Conservation (phyloP, 2,113 vertebrate genomes). For the Syngnathus typhle region DNA sequence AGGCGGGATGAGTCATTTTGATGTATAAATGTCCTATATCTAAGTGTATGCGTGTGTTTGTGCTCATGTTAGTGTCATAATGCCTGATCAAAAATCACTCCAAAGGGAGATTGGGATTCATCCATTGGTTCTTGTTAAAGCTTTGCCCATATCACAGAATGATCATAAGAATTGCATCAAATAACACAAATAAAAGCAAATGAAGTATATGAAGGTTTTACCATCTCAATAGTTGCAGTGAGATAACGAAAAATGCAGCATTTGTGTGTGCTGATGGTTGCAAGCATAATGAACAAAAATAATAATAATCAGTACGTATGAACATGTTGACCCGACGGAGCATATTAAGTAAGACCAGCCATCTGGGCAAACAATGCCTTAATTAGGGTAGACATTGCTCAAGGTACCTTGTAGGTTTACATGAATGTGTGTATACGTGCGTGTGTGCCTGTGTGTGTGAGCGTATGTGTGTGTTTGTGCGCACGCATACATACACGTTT, state of each 20-base stretch:
- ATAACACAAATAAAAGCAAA: neutral
- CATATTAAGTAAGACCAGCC: conserved; percentile 26
- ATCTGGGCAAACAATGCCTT: conserved; percentile 44
- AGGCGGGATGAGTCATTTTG: conserved; percentile 38
- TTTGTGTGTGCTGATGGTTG: neutral
- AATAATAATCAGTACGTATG: neutral
- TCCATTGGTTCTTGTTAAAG: neutral
- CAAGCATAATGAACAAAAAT: neutral
- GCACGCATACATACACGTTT: no score
- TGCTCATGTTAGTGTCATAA: neutral
- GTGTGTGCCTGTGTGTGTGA: conserved; percentile 1
- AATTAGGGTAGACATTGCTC: conserved; percentile 48
- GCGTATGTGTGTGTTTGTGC: conserved; percentile 4
- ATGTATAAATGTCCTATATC: conserved; percentile 11
- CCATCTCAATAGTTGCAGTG: no score
- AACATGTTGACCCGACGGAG: neutral
- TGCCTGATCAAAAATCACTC: neutral
- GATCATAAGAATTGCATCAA: no score
- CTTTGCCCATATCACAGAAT: neutral
- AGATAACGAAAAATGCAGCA: neutral
- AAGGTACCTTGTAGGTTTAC: conserved; percentile 22
- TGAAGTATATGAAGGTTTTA: neutral
- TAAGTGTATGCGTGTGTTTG: conserved; percentile 9
- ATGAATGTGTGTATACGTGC: conserved; percentile 25
- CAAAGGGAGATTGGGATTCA: neutral